These are phyloP conservation scores for Plebejus anna DNA, from an alignment of 2,888 invertebrate species.

Conservation along the genomic window DNA sequence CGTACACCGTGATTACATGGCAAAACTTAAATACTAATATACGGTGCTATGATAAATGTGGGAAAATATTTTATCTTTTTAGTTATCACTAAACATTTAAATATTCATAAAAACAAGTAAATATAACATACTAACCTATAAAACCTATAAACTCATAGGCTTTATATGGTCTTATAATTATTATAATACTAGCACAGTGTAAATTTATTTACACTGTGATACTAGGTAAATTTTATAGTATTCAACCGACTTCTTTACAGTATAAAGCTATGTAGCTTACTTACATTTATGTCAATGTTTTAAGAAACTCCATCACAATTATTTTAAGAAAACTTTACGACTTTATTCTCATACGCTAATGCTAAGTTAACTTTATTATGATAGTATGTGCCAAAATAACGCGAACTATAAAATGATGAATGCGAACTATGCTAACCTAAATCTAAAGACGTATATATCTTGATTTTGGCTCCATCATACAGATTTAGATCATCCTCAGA, in stretches of 20 bases:
- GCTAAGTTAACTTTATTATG: not conserved
- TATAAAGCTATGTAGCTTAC: not conserved
- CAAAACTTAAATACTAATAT: not conserved
- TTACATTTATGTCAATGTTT: not conserved
- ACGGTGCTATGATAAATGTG: not conserved
- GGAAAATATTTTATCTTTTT: not conserved
- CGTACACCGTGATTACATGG: not conserved
- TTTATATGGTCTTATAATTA: too few species aligned
- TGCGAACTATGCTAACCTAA: not conserved
- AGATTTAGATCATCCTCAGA: not conserved
- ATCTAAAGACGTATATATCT: not conserved
- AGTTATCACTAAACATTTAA: not conserved
- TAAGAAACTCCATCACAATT: not conserved
- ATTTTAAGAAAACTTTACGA: not conserved
- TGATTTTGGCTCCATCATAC: constrained; percentile 7
- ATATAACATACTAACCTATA: too few species aligned
- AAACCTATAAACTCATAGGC: too few species aligned
- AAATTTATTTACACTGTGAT: too few species aligned
- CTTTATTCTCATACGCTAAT: not conserved
- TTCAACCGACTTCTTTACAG: too few species aligned
- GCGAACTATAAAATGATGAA: constrained; percentile 4
- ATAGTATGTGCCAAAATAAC: not conserved
- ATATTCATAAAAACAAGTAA: too few species aligned
- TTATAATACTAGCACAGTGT: too few species aligned
- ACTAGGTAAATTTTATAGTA: too few species aligned